Evolutionary conservation across 2,888 invertebrate species (phyloP), one percentile per base, ranked within the genome.

Genomic region (Drosophila nigricruria): DNA sequence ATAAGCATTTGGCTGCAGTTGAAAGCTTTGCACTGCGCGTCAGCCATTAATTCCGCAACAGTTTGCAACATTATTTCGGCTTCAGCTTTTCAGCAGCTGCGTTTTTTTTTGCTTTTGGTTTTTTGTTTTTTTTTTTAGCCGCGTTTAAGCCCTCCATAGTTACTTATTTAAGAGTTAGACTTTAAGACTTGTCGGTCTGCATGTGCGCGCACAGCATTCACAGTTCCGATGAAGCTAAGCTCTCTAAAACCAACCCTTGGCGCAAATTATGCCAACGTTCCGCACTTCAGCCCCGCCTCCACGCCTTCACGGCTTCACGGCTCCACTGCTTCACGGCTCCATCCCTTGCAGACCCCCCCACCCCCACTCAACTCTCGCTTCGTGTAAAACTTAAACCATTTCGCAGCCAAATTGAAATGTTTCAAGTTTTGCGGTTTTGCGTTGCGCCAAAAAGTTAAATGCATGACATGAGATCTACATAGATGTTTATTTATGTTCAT

Each of bases 401-500:
- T 54, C 52, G 20, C 20, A 16, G 52, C 62, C 43, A 50, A 71
- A 64, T 73, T 65, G 62, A 71, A 78, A 71, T 81, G 69, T 61
- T 74, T 79, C 38, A 56, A 65, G 65, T 79, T 59, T 47, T 72
- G 68, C 38, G 77, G 77, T 57, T 49, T 49, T 49, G 73, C 43
- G 40, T 57, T 53, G 40, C 23, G 73, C 43, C 32, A 74, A 36
- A 59, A 64, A 63, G 64, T 70, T 47, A 49, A 73, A 10, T 47
- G 38, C 45, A 63, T 58, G 61, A 62, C 61, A 66, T 58, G 62
- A 62, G 57, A 61, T 65, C 57, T 36, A 49, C 76, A 65, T 45
- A 49, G 38, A 63, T 67, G 42, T 50, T 42, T 45, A 60, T 59
- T 40, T 42, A 34, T 70, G 63, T 1, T 53, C 57, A 42, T 50